Evolutionary conservation across 1,140 invertebrate species (phyloP).

Genomic region (Zaprionus inermis): DNA sequence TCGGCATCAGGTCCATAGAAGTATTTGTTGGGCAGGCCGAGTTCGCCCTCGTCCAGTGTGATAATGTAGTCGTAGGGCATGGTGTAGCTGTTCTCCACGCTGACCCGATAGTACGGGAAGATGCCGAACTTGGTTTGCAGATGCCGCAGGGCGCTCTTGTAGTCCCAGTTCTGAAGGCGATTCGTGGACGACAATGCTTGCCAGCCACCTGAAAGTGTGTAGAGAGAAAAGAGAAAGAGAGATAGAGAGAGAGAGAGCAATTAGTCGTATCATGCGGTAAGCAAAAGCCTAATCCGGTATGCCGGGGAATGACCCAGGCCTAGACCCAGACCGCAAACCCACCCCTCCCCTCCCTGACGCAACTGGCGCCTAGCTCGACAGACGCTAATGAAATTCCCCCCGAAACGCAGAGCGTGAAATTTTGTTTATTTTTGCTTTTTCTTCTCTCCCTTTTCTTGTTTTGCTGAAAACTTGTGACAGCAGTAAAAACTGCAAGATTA

Average conservation of each 20-base stretch:
- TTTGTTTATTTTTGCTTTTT: conserved; percentile 12
- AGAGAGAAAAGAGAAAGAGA: too few relatives aligned
- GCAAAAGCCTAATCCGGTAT: conserved; percentile 16
- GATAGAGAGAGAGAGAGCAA: background rate
- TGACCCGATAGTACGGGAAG: conserved; percentile 78
- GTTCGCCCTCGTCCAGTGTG: conserved; percentile 76
- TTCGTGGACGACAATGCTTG: conserved; percentile 66
- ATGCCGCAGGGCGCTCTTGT: conserved; percentile 63
- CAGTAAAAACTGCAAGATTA: conserved; percentile 9
- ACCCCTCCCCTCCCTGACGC: background rate
- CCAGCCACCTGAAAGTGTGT: conserved; percentile 80
- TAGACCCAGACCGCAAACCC: background rate
- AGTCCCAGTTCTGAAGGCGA: conserved; percentile 72
- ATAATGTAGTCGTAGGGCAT: conserved; percentile 81
- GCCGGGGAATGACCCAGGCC: conserved; percentile 47
- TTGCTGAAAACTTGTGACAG: conserved; percentile 37
- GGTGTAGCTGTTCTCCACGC: conserved; percentile 75
- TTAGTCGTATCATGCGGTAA: conserved; percentile 42
- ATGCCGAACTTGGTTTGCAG: conserved; percentile 77
- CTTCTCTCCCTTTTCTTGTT: background rate
- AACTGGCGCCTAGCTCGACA: background rate
- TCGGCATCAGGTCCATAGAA: conserved; percentile 77
- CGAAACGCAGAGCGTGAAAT: conserved; percentile 35
- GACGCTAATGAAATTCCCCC: conserved; percentile 64
- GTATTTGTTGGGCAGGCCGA: conserved; percentile 79